Conservation (phyloP, 1,140 invertebrate species). For the Nautilus pompilius region DNA sequence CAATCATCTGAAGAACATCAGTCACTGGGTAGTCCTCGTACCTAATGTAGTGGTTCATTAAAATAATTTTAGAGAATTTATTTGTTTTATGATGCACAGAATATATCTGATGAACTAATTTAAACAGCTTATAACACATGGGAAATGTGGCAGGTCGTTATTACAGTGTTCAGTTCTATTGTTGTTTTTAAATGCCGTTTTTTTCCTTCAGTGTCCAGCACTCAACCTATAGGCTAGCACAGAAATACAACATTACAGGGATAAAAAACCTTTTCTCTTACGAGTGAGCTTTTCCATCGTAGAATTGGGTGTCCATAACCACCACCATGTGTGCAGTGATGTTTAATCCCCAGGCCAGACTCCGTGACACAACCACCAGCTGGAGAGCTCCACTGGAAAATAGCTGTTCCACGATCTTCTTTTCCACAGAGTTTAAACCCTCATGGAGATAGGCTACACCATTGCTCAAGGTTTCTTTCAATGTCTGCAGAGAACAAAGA, state of each 20-base stretch:
- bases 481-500: conserved; percentile 29
- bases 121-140: too few relatives aligned
- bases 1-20: conserved; percentile 97
- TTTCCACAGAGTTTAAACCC: conserved; percentile 79
- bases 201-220: too few relatives aligned
- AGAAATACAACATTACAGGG: too few relatives aligned
- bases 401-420: conserved; percentile 85
- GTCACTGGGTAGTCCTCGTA: conserved; percentile 98
- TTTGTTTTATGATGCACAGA: too few relatives aligned
- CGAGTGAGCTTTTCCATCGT: conserved; percentile 84
- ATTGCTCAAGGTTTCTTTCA: conserved; percentile 62
- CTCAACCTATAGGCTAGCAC: too few relatives aligned
- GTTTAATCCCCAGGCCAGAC: conserved; percentile 87
- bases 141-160: too few relatives aligned
- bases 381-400: conserved; percentile 93
- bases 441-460: conserved; percentile 98
- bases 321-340: conserved; percentile 89
- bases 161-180: too few relatives aligned
- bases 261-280: conserved; percentile 25
- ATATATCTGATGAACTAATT: too few relatives aligned
- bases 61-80: too few relatives aligned
- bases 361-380: conserved; percentile 83
- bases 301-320: conserved; percentile 96
- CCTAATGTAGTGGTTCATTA: too few relatives aligned
- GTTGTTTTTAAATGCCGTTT: too few relatives aligned